Conservation (phyloP, 2,888 invertebrate genomes). For the Arrhopalites spinosus region DNA sequence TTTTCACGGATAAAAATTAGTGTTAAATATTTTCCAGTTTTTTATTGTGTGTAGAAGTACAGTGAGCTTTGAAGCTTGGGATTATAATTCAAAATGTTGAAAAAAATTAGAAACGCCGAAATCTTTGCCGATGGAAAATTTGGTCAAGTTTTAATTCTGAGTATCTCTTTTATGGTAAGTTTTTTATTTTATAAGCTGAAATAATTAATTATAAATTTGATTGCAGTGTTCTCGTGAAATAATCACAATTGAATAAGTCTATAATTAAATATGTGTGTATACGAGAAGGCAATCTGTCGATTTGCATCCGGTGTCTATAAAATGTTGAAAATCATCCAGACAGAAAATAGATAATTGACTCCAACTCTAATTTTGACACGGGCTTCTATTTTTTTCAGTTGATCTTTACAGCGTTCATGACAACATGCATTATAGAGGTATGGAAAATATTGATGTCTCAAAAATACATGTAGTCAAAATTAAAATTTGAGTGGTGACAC, state of each 20-base stretch:
- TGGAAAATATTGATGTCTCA: neutral
- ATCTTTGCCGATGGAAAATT: slow-evolving; percentile 62
- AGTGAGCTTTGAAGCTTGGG: neutral
- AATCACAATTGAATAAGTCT: too few relatives aligned
- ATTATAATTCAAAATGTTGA: slow-evolving; percentile 33
- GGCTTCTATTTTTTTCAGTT: too few relatives aligned
- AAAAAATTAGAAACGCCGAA: slow-evolving; percentile 31
- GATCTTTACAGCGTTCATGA: slow-evolving; percentile 96
- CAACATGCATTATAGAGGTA: slow-evolving; percentile 95
- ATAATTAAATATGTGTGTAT: too few relatives aligned
- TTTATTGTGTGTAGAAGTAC: neutral
- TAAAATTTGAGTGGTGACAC: neutral
- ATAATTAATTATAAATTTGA: too few relatives aligned
- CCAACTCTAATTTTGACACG: too few relatives aligned
- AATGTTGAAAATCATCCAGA: too few relatives aligned
- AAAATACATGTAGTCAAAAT: too few relatives aligned
- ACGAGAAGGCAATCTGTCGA: too few relatives aligned
- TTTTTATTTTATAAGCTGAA: too few relatives aligned
- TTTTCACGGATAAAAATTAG: neutral
- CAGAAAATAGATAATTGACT: too few relatives aligned
- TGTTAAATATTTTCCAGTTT: neutral
- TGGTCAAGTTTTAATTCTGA: slow-evolving; percentile 84
- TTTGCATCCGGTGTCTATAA: too few relatives aligned
- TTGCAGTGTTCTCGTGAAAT: too few relatives aligned
- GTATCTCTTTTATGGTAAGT: slow-evolving; percentile 91